Evolutionary conservation across 2,113 vertebrate genomes (phyloP).

Genomic region (Sinocyclocheilus maitianheensis): DNA sequence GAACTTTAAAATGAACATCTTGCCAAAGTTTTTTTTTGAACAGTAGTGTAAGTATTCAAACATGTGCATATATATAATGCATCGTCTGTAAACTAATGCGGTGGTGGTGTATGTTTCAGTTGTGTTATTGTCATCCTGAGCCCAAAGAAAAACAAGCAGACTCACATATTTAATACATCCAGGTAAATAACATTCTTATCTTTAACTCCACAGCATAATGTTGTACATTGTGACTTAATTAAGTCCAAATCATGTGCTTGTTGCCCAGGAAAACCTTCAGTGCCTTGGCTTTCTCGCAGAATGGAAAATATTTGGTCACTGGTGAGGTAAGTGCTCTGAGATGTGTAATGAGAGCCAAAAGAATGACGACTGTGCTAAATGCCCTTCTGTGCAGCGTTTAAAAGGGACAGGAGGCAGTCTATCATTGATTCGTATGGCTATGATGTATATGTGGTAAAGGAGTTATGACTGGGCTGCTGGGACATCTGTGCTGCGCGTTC

Average conservation of each 20-base stretch:
- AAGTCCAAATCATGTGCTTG: conserved; percentile 42
- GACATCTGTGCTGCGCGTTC: neutral
- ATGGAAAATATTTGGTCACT: conserved; percentile 86
- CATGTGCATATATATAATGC: too few relatives aligned
- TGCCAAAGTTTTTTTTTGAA: too few relatives aligned
- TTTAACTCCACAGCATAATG: neutral
- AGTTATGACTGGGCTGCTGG: neutral
- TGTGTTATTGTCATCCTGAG: conserved; percentile 85
- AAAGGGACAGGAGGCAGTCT: neutral
- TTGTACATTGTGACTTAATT: neutral
- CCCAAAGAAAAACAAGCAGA: conserved; percentile 81
- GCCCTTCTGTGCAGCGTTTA: too few relatives aligned
- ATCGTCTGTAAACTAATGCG: neutral
- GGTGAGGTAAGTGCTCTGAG: conserved; percentile 82
- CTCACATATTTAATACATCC: conserved; percentile 82
- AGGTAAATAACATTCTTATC: conserved; percentile 67
- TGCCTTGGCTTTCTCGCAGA: conserved; percentile 85
- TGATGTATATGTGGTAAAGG: neutral
- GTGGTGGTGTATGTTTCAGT: conserved; percentile 68
- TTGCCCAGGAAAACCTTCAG: conserved; percentile 83
- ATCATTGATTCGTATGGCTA: neutral
- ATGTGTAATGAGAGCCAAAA: conserved; percentile 28
- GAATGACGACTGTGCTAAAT: neutral
- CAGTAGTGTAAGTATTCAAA: too few relatives aligned
- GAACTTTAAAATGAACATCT: neutral